Conservation (phyloP, 2,797 vertebrate species). For the Oryzias sinensis region DNA sequence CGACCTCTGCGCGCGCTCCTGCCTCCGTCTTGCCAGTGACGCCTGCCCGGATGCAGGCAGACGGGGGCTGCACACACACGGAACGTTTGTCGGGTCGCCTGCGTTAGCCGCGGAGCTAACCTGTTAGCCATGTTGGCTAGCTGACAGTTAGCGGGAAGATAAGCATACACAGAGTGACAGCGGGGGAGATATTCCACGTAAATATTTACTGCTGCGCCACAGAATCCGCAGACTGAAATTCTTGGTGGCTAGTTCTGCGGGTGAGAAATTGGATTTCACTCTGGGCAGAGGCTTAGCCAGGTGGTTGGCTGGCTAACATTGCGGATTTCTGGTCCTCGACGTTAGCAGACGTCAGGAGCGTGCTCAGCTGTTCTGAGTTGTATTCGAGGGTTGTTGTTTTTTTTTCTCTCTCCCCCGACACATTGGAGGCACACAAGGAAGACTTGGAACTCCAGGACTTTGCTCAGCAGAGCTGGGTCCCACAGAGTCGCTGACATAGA, state of each 20-base stretch:
- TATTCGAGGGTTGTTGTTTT: too few relatives aligned
- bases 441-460: background rate
- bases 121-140: conserved; percentile 67
- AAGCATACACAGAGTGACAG: conserved; percentile 43
- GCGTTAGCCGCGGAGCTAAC: conserved; percentile 58
- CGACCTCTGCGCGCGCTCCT: background rate
- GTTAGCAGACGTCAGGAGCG: conserved; percentile 51
- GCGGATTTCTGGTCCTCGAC: conserved; percentile 56
- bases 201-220: background rate
- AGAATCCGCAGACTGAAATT: background rate
- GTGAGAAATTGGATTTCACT: conserved; percentile 5
- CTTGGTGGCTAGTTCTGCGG: background rate
- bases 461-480: background rate
- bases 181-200: conserved; percentile 1
- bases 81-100: conserved; percentile 48
- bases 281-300: conserved; percentile 25
- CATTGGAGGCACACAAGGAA: background rate
- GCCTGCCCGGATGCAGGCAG: conserved; percentile 49
- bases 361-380: conserved; percentile 50
- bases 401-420: background rate
- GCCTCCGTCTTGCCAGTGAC: conserved; percentile 28
- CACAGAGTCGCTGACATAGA: conserved; percentile 8
- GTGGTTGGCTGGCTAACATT: conserved; percentile 50
- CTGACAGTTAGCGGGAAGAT: conserved; percentile 53
- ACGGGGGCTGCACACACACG: conserved; percentile 33